phyloP scores from a whole-genome alignment of 2,797 vertebrate genomes.

The Sebastiscus tertius region DNA sequence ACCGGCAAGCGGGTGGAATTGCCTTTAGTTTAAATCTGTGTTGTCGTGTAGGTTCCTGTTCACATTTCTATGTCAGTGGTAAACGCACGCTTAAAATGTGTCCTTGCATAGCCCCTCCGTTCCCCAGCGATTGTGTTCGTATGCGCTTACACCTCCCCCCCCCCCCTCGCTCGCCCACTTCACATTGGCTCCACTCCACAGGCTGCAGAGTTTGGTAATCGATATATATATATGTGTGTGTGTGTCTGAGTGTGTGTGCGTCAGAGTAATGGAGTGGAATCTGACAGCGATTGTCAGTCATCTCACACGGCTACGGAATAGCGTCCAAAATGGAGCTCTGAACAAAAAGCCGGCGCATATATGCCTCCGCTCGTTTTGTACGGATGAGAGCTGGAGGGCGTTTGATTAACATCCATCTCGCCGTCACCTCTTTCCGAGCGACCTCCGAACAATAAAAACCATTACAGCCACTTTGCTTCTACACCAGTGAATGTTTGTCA shows the following conservation, averaged over 20 bases:
- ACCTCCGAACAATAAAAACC: conserved; percentile 64
- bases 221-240: conserved; percentile 37
- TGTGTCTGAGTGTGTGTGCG: conserved; percentile 17
- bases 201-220: conserved; percentile 65
- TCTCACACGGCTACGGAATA: conserved; percentile 40
- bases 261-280: conserved; percentile 64
- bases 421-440: conserved; percentile 42
- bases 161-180: conserved; percentile 15
- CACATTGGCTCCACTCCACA: conserved; percentile 47
- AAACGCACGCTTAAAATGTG: conserved; percentile 10
- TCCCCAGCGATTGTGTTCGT: not conserved
- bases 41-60: not conserved
- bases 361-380: conserved; percentile 20
- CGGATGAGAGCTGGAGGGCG: conserved; percentile 31
- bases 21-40: conserved; percentile 16
- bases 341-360: conserved; percentile 18
- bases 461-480: conserved; percentile 54
- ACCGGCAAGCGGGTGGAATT: conserved; percentile 1
- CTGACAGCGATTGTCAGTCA: conserved; percentile 72
- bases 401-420: conserved; percentile 70
- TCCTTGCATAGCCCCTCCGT: conserved; percentile 17
- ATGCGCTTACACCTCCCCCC: conserved; percentile 8
- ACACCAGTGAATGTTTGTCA: conserved; percentile 62
- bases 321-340: conserved; percentile 48
- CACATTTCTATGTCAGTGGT: not conserved